Base-by-base conservation (phyloP, 2,797 vertebrate genomes). In the Anomalospiza imberbis region DNA sequence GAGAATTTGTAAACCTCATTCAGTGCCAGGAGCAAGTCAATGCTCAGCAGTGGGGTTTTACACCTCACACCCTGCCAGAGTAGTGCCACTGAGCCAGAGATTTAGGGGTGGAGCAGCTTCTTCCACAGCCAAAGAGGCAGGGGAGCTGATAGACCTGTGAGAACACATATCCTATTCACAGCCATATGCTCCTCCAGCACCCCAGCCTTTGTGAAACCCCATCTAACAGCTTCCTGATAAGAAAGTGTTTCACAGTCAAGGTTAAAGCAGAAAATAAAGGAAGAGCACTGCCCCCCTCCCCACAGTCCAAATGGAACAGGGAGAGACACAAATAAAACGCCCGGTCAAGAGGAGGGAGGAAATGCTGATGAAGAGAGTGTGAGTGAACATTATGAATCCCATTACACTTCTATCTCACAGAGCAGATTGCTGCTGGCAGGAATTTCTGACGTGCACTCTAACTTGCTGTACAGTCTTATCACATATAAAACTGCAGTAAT, bases 381-480 rank as follows among this genome's bases (percentile, higher is more conserved):
- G 82, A 94, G 87, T 15, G 95, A 94, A 92, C 74, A 66, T 93
- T 94, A 88, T 61, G 89, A 95, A 96, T 93, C 86, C 91, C 95
- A 94, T 96, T 96, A 95, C 78, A 86, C 67, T 92, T 95, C 90
- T 96, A 94, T 96, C 88, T 93, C 54, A 1, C 4, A 5, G 54
- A 91, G 88, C 94, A 95, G 91, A 94, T 80, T 93, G 94, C 95
- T 91, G 86, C 77, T 3, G 81, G 91, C 83, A 91, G 94, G 85
- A 95, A 94, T 95, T 95, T 85, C 94, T 93, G 91, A 89, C 22
- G 38, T 92, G 85, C 85, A 81, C 86, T 76, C 86, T 94, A 89
- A 94, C 89, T 95, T 90, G 91, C 92, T 96, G 89, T 93, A 93
- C 94, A 96, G 93, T 93, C 93, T 94, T 95, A 96, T 88, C 90